A percentile compares a stretch with the other conserved stretches of the same genome.
phyloP scores from a whole-genome alignment of 1,140 invertebrate genomes.

The Drosophila eugracilis region DNA sequence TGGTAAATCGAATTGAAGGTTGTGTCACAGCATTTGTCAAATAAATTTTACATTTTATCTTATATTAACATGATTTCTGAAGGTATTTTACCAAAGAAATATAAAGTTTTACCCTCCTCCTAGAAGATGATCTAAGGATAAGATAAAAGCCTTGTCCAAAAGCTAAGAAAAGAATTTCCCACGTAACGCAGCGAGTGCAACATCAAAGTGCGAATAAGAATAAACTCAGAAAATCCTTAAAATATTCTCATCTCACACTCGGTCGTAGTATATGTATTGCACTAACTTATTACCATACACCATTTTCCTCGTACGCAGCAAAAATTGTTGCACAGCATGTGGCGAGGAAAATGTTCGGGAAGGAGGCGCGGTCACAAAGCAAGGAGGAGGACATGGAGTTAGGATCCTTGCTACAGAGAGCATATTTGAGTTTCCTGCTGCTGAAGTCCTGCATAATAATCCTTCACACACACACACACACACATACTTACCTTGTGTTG shows the following conservation, averaged over 20 bases:
- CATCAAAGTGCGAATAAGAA: conserved; percentile 48
- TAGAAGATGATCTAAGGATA: background rate
- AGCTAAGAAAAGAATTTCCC: background rate
- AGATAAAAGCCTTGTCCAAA: conserved; percentile 1
- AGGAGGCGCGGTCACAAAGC: too few species aligned
- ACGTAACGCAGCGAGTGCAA: conserved; percentile 16
- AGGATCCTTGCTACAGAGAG: conserved; percentile 33
- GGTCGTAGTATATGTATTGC: conserved; percentile 20
- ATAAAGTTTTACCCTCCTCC: too few species aligned
- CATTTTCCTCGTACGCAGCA: conserved; percentile 50
- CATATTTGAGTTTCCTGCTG: conserved; percentile 57
- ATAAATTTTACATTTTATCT: too few species aligned
- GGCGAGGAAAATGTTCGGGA: conserved; percentile 4
- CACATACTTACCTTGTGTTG: conserved; percentile 8
- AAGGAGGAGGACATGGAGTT: conserved; percentile 14
- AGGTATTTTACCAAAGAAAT: too few species aligned
- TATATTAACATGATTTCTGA: too few species aligned
- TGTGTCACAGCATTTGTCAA: background rate
- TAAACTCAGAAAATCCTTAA: conserved; percentile 25
- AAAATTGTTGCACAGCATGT: conserved; percentile 59
- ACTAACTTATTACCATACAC: conserved; percentile 69
- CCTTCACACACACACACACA: conserved; percentile 25
- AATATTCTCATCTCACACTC: conserved; percentile 21
- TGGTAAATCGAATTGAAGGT: conserved; percentile 2
- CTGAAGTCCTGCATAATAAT: conserved; percentile 65